Evolutionary conservation across 2,888 invertebrate species (phyloP).

Genomic region (Drosophila anomalipes): DNA sequence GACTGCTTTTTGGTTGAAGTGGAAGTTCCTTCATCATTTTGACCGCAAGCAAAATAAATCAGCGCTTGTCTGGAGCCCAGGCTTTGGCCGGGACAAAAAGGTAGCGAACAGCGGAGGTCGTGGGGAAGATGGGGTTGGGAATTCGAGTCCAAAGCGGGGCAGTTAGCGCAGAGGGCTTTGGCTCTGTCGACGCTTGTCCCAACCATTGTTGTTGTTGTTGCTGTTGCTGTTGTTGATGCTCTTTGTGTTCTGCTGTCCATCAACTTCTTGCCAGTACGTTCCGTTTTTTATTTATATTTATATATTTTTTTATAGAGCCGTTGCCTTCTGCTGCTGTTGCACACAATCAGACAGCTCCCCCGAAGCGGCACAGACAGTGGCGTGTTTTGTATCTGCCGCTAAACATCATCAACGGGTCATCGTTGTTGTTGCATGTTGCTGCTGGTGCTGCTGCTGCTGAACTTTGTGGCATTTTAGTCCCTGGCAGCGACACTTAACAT

Average conservation of each 20-base stretch:
- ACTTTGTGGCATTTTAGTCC: slow-evolving; percentile 76
- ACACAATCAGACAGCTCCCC: slow-evolving; percentile 43
- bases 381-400: slow-evolving; percentile 68
- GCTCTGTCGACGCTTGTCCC: slow-evolving; percentile 54
- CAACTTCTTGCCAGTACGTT: slow-evolving; percentile 50
- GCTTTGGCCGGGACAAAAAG: slow-evolving; percentile 24
- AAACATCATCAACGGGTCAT: slow-evolving; percentile 68
- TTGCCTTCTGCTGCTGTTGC: slow-evolving; percentile 31
- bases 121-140: no score
- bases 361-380: slow-evolving; percentile 57
- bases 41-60: slow-evolving; percentile 78
- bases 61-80: slow-evolving; percentile 71
- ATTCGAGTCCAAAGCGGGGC: background rate
- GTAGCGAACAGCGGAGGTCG: slow-evolving; percentile 4
- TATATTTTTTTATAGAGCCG: slow-evolving; percentile 42
- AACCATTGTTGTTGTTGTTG: slow-evolving; percentile 22
- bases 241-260: slow-evolving; percentile 64
- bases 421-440: slow-evolving; percentile 35
- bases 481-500: slow-evolving; percentile 78
- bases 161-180: slow-evolving; percentile 30
- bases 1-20: slow-evolving; percentile 23
- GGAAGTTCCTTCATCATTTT: slow-evolving; percentile 77
- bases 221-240: slow-evolving; percentile 9
- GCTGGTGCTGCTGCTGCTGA: slow-evolving; percentile 46
- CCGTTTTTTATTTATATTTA: slow-evolving; percentile 49